Evolutionary conservation across 2,888 invertebrate species (phyloP).

Genomic region (Spilosoma lubricipeda): DNA sequence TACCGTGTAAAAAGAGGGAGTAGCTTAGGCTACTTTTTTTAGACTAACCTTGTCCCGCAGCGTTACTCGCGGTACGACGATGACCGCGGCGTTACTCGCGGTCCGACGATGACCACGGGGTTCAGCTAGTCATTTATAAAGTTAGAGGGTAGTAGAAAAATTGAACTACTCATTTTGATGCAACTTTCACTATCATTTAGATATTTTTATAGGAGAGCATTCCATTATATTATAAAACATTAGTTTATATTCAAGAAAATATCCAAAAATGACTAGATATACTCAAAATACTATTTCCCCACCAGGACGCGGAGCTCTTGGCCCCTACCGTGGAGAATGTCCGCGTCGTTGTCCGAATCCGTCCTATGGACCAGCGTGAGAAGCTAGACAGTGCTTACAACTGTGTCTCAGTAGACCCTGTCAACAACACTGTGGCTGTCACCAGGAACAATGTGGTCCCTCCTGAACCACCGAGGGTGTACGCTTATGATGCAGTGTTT

Average conservation of each 20-base stretch:
- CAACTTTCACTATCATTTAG: too few relatives aligned
- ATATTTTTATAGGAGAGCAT: neutral
- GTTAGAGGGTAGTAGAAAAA: too few relatives aligned
- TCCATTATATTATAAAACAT: too few relatives aligned
- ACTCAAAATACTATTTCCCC: neutral
- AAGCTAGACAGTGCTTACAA: constrained; percentile 89
- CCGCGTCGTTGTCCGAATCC: constrained; percentile 96
- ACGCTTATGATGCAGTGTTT: constrained; percentile 98
- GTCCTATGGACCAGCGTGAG: constrained; percentile 97
- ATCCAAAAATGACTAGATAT: neutral
- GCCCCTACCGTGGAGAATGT: constrained; percentile 95
- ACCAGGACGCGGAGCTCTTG: constrained; percentile 80
- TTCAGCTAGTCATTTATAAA: too few relatives aligned
- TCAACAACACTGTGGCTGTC: constrained; percentile 92
- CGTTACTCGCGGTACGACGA: too few relatives aligned
- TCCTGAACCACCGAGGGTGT: constrained; percentile 94
- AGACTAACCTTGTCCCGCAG: too few relatives aligned
- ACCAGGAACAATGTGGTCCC: constrained; percentile 90
- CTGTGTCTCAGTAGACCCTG: constrained; percentile 91
- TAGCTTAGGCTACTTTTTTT: too few relatives aligned
- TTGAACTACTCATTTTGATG: too few relatives aligned
- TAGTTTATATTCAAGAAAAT: too few relatives aligned
- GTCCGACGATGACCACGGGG: too few relatives aligned
- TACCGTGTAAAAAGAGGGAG: too few relatives aligned
- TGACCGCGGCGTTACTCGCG: too few relatives aligned